Evolutionary conservation across 1,140 invertebrate species (phyloP), one percentile per base, ranked within the genome.

Genomic region (Drosophila nannoptera): DNA sequence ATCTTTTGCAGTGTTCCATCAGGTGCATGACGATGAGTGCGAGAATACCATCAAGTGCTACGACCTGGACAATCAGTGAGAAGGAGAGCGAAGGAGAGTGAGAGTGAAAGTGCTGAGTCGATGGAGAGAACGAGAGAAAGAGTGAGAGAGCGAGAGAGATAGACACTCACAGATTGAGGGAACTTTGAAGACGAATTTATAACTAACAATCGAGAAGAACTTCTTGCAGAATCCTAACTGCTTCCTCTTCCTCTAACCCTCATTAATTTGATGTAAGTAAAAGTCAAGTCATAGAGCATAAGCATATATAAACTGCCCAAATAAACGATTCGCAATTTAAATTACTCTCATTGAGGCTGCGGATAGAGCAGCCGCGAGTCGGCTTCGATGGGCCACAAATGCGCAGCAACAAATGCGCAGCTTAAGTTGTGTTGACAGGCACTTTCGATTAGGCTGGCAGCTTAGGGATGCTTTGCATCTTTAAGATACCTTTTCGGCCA

Each of bases 21-120:
- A 86, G 58, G 81, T 87, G 11, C 82, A 86, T 5, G 81, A 86
- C 46, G 38, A 78, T 3, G 77, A 86, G 12, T 86, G 81, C 55
- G 66, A 77, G 12, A 74, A 81, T 6, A 70, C 69, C 16, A 80
- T 71, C 29, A 70, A 56, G 9, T 84, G 80, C 59, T 86, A 86
- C 29, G 40, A 84, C 32, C 70, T 36, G n/a, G 80, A 84, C 48
- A 84, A 84, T 86, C 76, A 46, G 73, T 40, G 7, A 31, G 16
- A 12, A 7, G 29, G 36, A 16, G 35, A 16, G 12, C 4, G 4
- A 2, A 5, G 8, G 4, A 31, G 9, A 49, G 11, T 16, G n/a
- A 22, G 14, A 32, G 22, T 9, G 2, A 48, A n/a, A 9, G 35
- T 14, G 12, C 12, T 12, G 12, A 12, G 22, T 3, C 22, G 22